phyloP scores from a whole-genome alignment of 2,113 vertebrate species.

The Orthonyx spaldingii region DNA sequence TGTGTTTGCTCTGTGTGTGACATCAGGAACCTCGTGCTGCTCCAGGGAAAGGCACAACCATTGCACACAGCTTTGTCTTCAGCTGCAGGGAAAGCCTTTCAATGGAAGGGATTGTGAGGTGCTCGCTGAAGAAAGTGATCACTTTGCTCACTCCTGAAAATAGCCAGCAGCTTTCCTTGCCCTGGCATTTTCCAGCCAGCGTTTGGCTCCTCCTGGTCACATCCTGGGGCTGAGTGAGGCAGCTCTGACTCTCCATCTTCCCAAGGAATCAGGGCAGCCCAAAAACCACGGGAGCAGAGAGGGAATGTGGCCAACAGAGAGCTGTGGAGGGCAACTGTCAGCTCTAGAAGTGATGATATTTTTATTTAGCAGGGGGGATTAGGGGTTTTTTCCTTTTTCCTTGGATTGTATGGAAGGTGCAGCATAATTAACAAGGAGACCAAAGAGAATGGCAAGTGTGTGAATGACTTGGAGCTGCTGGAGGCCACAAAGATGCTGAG shows the following conservation, averaged over 20 bases:
- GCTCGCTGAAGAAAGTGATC: not conserved
- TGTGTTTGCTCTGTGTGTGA: not conserved
- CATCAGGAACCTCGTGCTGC: not conserved
- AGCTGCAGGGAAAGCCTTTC: too few species aligned
- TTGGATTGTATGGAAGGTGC: too few species aligned
- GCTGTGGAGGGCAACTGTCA: not conserved
- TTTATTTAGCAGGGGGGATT: not conserved
- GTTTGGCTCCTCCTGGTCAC: not conserved
- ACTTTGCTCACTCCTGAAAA: not conserved
- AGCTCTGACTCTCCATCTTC: not conserved
- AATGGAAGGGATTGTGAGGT: not conserved
- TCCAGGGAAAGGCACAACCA: not conserved
- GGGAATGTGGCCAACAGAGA: not conserved
- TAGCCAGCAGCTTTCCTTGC: not conserved
- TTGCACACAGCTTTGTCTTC: not conserved
- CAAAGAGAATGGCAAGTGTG: not conserved
- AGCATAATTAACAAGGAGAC: not conserved
- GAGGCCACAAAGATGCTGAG: not conserved
- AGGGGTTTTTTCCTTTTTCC: not conserved
- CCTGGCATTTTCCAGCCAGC: not conserved
- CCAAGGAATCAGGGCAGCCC: not conserved
- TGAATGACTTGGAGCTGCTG: not conserved
- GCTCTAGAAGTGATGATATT: not conserved
- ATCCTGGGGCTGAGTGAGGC: not conserved
- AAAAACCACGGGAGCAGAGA: not conserved